A percentile compares a stretch with the other conserved stretches of the same genome.
Conservation (phyloP, 2,113 vertebrate species). For the Sylvia atricapilla region DNA sequence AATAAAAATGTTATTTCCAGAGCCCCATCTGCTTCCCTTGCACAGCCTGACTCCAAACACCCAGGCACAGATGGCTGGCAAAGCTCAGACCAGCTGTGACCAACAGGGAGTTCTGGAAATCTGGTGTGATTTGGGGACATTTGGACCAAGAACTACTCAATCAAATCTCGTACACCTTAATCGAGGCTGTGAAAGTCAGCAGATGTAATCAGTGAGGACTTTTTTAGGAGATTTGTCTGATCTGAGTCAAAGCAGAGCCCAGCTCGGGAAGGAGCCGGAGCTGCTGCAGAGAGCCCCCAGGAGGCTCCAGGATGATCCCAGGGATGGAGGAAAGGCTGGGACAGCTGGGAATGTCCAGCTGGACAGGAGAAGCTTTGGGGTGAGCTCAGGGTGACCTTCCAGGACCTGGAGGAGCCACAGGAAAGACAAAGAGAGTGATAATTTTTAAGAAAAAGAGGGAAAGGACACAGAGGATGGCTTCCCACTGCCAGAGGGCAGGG, state of each 20-base stretch:
- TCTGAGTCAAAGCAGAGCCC: background rate
- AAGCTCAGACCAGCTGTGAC: background rate
- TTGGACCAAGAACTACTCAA: background rate
- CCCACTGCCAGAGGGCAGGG: rapidly evolving
- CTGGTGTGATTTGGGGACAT: background rate
- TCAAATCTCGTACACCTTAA: background rate
- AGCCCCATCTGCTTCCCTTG: background rate
- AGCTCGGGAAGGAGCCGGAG: background rate
- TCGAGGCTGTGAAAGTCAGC: background rate
- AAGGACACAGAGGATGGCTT: background rate
- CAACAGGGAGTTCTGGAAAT: background rate
- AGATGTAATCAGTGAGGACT: rapidly evolving
- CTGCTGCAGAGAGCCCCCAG: background rate
- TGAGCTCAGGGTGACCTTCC: rapidly evolving
- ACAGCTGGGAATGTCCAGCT: background rate
- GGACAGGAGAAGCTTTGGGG: background rate
- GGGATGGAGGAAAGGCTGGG: background rate
- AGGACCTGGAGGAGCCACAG: background rate
- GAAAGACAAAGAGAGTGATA: rapidly evolving
- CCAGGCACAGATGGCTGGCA: background rate
- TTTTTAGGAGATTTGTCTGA: background rate
- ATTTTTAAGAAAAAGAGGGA: background rate
- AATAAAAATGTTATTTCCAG: background rate
- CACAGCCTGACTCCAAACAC: background rate
- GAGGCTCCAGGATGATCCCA: background rate